Evolutionary conservation across 2,888 invertebrate genomes (phyloP), one percentile per base, ranked within the genome.

Genomic region (Chaitophorus viminalis): DNA sequence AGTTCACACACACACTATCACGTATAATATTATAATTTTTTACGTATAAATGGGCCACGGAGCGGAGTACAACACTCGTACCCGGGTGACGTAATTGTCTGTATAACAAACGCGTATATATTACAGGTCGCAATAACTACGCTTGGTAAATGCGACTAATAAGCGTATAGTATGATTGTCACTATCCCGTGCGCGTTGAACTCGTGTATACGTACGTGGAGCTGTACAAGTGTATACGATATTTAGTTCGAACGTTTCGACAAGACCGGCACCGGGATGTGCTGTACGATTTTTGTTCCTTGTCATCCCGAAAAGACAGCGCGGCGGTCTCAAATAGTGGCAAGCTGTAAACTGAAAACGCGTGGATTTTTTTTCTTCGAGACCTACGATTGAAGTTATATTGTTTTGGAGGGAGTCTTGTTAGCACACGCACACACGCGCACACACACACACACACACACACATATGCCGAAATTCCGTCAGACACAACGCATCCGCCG

Each of bases 321-420:
- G 2, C 25, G 68, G 29, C 68, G 9, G n/a, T 8, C 8, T 5
- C 29, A n/a, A n/a, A n/a, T 18, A 60, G 70, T 31, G 17, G 46
- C 46, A 3, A 39, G 39, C 39, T 39, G 39, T 39, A 39, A 39
- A 46, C 83, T 74, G 83, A 75, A 76, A 84, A 84, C 75, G 75
- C 31, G 31, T 60, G 17, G 25, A 36, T 77, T 77, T 77, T 39
- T 76, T 76, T 31, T 70, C 31, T 70, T 5, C 60, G 46, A 1
- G 8, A 14, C 46, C 1, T 46, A 46, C 46, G 14, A 46, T 25
- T 29, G 39, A 46, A 46, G 46, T 29, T 82, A 21, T 82, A 29
- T n/a, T n/a, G 25, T 85, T 68, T 85, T 36, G 70, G 70, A 72
- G 86, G 78, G 86, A 86, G 78, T 86, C 77, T 79, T 25, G 78